Percentiles rank a stretch among this genome's conserved stretches.
These are phyloP conservation scores for Cyrtodaria siliqua DNA, from an alignment of 2,888 invertebrate genomes.

Conservation along the genomic window DNA sequence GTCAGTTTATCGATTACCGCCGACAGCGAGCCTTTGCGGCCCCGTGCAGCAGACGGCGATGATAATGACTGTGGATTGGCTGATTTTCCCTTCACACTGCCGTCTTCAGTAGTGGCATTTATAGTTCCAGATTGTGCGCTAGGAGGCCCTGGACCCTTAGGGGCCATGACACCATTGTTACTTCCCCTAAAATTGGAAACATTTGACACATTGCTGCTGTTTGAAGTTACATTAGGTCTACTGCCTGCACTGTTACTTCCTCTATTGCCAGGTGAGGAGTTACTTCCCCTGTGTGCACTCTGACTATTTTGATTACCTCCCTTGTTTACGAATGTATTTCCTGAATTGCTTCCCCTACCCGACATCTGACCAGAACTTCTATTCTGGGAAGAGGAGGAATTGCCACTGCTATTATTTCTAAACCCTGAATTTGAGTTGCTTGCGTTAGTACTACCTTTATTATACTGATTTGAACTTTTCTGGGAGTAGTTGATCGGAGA, in stretches of 20 bases:
- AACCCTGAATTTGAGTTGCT: constrained; percentile 36
- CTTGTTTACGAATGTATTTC: constrained; percentile 28
- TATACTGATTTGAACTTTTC: constrained; percentile 35
- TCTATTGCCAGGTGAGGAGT: not conserved
- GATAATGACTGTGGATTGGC: constrained; percentile 6
- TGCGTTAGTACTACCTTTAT: constrained; percentile 40
- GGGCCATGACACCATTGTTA: constrained; percentile 47
- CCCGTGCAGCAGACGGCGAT: constrained; percentile 37
- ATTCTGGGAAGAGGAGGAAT: not conserved
- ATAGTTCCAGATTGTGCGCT: not conserved
- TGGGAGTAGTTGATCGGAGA: constrained; percentile 47
- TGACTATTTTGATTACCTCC: constrained; percentile 18
- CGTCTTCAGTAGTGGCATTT: constrained; percentile 9
- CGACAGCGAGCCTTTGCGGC: constrained; percentile 81
- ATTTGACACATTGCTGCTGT: constrained; percentile 26
- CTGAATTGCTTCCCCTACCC: constrained; percentile 28
- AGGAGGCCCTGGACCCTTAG: constrained; percentile 58
- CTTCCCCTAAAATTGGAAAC: constrained; percentile 39
- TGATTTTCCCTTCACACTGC: constrained; percentile 2
- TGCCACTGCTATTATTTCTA: constrained; percentile 37
- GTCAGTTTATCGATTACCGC: constrained; percentile 94
- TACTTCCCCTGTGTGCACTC: constrained; percentile 11
- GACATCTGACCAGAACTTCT: constrained; percentile 20
- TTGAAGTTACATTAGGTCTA: constrained; percentile 9
- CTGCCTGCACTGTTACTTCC: constrained; percentile 7